These are phyloP conservation scores for Hybognathus amarus DNA, from an alignment of 2,797 vertebrate genomes.

Conservation along the genomic window DNA sequence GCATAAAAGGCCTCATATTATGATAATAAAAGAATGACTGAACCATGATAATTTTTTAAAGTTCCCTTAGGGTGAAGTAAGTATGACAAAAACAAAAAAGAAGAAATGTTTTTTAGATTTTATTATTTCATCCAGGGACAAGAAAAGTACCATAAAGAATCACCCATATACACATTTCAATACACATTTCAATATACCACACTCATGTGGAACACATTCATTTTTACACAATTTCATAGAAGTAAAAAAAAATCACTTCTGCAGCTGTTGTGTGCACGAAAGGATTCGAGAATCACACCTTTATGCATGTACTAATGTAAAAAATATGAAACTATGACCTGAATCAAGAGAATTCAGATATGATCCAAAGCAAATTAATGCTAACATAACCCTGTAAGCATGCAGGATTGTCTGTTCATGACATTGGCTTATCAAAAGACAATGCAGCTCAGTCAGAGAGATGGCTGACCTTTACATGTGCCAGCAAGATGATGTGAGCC, in stretches of 20 bases:
- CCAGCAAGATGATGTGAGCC: constrained; percentile 34
- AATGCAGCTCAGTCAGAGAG: constrained; percentile 23
- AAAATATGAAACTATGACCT: neutral
- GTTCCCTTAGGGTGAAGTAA: too few relatives aligned
- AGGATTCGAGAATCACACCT: neutral
- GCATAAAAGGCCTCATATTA: too few relatives aligned
- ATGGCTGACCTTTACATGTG: constrained; percentile 51
- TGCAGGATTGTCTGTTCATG: constrained; percentile 14
- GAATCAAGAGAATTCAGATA: neutral
- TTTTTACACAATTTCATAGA: too few relatives aligned
- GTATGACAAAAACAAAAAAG: too few relatives aligned
- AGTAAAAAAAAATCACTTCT: neutral
- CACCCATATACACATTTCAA: too few relatives aligned
- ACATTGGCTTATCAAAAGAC: constrained; percentile 36
- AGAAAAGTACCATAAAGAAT: too few relatives aligned
- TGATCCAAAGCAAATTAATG: neutral
- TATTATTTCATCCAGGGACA: too few relatives aligned
- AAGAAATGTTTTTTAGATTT: too few relatives aligned
- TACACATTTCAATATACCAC: too few relatives aligned
- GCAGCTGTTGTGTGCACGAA: neutral
- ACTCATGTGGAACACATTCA: too few relatives aligned
- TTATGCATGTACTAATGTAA: neutral
- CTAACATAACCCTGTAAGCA: neutral
- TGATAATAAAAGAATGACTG: too few relatives aligned
- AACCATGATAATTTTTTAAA: too few relatives aligned